Conservation (phyloP, 2,797 vertebrate species). For the Myripristis murdjan region DNA sequence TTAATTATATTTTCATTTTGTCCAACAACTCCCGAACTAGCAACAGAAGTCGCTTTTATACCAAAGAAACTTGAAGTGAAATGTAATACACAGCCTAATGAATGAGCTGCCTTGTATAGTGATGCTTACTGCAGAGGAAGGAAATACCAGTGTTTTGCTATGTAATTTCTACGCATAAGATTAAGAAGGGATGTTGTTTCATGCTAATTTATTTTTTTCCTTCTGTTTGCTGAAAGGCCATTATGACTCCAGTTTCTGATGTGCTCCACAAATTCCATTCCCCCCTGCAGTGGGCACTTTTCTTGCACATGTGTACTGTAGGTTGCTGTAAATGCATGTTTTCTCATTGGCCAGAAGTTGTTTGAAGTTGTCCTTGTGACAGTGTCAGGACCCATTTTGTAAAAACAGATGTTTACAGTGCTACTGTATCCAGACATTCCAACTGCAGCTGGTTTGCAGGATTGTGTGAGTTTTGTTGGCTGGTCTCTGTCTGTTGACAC, state of each 20-base stretch:
- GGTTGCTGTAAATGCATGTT: slow-evolving; percentile 56
- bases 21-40: slow-evolving; percentile 16
- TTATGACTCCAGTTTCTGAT: slow-evolving; percentile 54
- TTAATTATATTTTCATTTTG: slow-evolving; percentile 8
- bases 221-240: slow-evolving; percentile 29
- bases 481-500: slow-evolving; percentile 72
- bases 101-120: slow-evolving; percentile 28
- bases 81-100: slow-evolving; percentile 31
- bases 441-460: slow-evolving; percentile 89
- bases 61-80: slow-evolving; percentile 73
- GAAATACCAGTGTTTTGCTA: slow-evolving; percentile 36
- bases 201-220: slow-evolving; percentile 47
- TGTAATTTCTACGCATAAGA: slow-evolving; percentile 25
- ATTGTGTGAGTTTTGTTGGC: slow-evolving; percentile 69
- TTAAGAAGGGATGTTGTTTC: slow-evolving; percentile 34
- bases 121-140: slow-evolving; percentile 16
- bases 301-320: slow-evolving; percentile 49
- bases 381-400: slow-evolving; percentile 52
- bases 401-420: slow-evolving; percentile 75
- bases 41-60: slow-evolving; percentile 56
- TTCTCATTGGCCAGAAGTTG: slow-evolving; percentile 51
- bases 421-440: slow-evolving; percentile 73
- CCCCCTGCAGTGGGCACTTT: slow-evolving; percentile 22
- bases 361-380: slow-evolving; percentile 50
- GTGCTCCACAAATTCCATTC: slow-evolving; percentile 41